Evolutionary conservation across 2,888 invertebrate species (phyloP).

Genomic region (Muschampia plurimacula): DNA sequence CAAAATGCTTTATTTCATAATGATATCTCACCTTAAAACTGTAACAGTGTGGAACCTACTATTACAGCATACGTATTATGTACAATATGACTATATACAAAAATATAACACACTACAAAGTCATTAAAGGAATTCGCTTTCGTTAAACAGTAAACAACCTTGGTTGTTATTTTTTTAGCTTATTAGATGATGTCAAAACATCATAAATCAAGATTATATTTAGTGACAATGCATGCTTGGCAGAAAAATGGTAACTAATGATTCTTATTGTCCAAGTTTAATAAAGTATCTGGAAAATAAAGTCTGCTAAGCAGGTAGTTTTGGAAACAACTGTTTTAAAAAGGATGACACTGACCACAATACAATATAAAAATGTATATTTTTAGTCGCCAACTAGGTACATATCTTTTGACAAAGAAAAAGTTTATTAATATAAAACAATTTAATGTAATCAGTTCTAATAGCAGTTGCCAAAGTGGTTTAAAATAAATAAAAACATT

Average conservation of each 20-base stretch:
- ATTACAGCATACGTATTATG: constrained; percentile 78
- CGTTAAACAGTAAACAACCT: constrained; percentile 22
- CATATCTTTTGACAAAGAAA: too few relatives aligned
- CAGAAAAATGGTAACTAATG: constrained; percentile 70
- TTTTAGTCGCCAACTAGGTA: too few relatives aligned
- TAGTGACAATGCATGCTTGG: constrained; percentile 42
- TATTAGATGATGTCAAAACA: background rate
- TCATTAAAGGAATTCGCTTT: constrained; percentile 57
- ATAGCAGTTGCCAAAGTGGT: too few relatives aligned
- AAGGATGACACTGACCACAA: background rate
- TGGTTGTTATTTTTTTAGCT: background rate
- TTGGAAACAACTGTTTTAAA: background rate
- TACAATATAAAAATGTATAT: background rate
- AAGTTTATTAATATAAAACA: too few relatives aligned
- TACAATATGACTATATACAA: constrained; percentile 78
- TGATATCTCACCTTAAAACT: constrained; percentile 59
- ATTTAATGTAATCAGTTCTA: too few relatives aligned
- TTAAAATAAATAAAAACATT: too few relatives aligned
- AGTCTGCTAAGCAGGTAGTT: background rate
- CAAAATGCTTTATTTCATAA: constrained; percentile 26
- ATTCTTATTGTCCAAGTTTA: constrained; percentile 62
- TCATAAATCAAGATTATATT: background rate
- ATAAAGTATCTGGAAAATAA: background rate
- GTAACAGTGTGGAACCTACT: constrained; percentile 69
- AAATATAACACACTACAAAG: constrained; percentile 65